Base-by-base conservation (phyloP, 2,888 invertebrate genomes). In the Lymantria dispar region DNA sequence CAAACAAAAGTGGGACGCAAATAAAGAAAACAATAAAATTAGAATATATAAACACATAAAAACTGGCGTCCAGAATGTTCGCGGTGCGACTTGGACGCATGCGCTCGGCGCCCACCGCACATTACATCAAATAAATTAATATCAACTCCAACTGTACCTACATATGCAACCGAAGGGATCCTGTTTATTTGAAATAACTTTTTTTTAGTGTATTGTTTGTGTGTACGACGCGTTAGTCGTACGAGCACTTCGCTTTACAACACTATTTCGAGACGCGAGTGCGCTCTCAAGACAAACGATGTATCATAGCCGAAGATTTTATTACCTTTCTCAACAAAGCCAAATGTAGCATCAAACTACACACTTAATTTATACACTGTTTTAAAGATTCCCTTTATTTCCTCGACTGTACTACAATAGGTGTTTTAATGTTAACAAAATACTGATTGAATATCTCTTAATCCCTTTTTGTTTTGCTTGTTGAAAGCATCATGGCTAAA, bases 21-120 rank as follows among this genome's bases (percentile, higher is more conserved):
- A 91, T 89, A 90, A 91, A 88, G 90, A 89, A 90, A 87, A 91
- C 91, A 91, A 91, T 91, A 90, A 90, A 91, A 91, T 90, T 90
- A 88, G 90, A 91, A 90, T 91, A 90, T 84, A 88, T 87, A 89
- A 88, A 90, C 89, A 88, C 88, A 89, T 89, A 89, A 88, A 68
- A 89, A 85, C 83, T 78, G 72, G 79, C 80, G 81, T 82, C 82
- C 85, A 82, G 87, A 85, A 77, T 78, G 78, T 79, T 81, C 79
- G 74, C 72, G 74, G 60, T 74, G 77, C 77, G 80, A 74, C 72
- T 69, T 60, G 65, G 62, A 74, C 83, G 84, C 87, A 82, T 83
- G 87, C 85, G 82, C 74, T 9, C 14, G 40, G 62, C 68, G 64
- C 64, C 69, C 62, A 70, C 73, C 79, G 74, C 79, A 76, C 73